Conservation (phyloP, 2,888 invertebrate genomes). For the Orchesellides sinensis region DNA sequence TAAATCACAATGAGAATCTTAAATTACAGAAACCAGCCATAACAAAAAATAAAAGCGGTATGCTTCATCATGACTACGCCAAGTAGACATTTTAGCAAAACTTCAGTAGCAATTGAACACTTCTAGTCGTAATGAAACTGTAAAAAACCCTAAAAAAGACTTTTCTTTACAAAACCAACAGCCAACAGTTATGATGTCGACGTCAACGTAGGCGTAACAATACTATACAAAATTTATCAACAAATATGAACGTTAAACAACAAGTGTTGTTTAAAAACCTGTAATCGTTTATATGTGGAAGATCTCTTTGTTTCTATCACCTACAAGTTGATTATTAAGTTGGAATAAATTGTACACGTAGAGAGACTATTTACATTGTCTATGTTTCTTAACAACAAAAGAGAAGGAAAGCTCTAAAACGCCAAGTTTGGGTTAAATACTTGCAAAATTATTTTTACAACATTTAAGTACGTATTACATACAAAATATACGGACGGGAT, state of each 20-base stretch:
- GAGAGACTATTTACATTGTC: no score
- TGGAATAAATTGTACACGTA: neutral
- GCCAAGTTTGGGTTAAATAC: neutral
- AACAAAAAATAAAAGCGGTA: neutral
- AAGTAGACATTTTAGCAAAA: no score
- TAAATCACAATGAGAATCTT: neutral
- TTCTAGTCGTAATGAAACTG: neutral
- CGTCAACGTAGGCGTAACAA: no score
- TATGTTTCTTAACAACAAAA: neutral
- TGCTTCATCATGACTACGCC: no score
- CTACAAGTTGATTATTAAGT: neutral
- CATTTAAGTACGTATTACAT: neutral
- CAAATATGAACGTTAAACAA: neutral
- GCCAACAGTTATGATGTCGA: neutral
- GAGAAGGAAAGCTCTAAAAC: conserved; percentile 29
- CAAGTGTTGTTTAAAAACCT: no score
- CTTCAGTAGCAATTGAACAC: neutral
- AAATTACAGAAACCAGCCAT: neutral
- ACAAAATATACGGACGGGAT: neutral
- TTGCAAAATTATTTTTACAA: neutral
- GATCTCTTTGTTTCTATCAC: neutral
- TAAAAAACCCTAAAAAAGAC: neutral
- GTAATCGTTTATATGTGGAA: neutral
- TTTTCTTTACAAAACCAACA: no score
- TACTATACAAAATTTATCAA: neutral